A percentile compares a stretch with the other conserved stretches of the same genome.
These are phyloP conservation scores for Gadopsis marmoratus DNA, from an alignment of 2,797 vertebrate species.

Conservation along the genomic window DNA sequence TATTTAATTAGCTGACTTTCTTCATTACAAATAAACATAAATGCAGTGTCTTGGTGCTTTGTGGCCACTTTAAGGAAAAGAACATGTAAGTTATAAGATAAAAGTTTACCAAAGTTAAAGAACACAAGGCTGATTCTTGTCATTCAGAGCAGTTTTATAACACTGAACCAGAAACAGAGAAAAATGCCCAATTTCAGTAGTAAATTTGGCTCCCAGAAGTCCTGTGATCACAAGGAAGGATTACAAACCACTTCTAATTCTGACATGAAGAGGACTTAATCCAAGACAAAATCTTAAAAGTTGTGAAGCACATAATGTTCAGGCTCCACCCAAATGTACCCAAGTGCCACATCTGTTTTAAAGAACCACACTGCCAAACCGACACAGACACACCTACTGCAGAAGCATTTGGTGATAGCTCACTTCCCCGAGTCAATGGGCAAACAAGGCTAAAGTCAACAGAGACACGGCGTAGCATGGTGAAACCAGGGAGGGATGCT, in stretches of 20 bases:
- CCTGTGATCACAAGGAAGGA: neutral
- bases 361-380: slow-evolving; percentile 10
- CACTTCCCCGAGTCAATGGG: neutral
- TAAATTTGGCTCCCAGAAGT: neutral
- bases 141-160: neutral
- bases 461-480: neutral
- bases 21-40: neutral
- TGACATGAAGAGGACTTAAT: neutral
- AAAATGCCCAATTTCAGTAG: neutral
- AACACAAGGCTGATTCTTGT: no score
- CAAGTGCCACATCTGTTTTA: neutral
- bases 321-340: neutral
- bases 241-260: neutral
- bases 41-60: no score
- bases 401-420: neutral
- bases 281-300: neutral
- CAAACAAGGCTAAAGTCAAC: neutral
- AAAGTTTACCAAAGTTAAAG: no score
- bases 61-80: no score
- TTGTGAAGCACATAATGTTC: neutral
- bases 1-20: neutral
- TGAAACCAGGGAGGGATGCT: slow-evolving; percentile 6
- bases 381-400: slow-evolving; percentile 19
- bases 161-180: neutral
- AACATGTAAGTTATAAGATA: no score